Evolutionary conservation across 2,113 vertebrate species (phyloP), one percentile per base, ranked within the genome.

Genomic region (Myxocyprinus asiaticus): DNA sequence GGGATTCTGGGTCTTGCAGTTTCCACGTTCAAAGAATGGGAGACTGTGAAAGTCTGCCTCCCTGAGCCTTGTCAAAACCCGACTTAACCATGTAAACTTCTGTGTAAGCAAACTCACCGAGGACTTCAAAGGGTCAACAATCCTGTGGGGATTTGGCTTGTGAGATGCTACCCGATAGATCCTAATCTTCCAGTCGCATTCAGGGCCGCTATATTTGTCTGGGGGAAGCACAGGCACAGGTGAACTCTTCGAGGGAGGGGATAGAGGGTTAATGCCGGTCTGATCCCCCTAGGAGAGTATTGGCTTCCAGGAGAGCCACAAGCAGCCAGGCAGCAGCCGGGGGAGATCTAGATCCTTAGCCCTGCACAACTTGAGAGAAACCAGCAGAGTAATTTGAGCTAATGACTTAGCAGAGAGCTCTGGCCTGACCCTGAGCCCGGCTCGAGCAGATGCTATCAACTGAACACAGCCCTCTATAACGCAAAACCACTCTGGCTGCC

Each of bases 351-450:
- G 84, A 63, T 55, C 65, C 67, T 78, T 62, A 65, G 82, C 50
- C 87, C 89, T 88, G 88, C 82, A 85, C 86, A 85, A 87, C 89
- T 88, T 87, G 44, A 87, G 87, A 91, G 90, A 88, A 88, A 90
- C 90, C 84, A 87, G 88, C 79, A 12, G 47, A 91, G 92, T 93
- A 92, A 94, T 93, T 92, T 91, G 92, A 94, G 94, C 93, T 93
- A 92, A 94, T 92, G 92, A 93, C 88, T 93, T 92, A 91, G 90
- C 89, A 90, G 91, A 86, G 89, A 92, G 88, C 92, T 90, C 87
- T 88, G 55, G 91, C 84, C 90, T 91, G 89, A 91, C 90, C 91
- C 73, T 88, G 90, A 91, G 90, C 91, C 12, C 5, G 14, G 69
- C 67, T 56, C 15, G 42, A 88, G 90, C 88, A 93, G 92, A 94